Evolutionary conservation across 2,888 invertebrate species (phyloP), one percentile per base, ranked within the genome.

Genomic region (Hermaeophaga mercurialis): DNA sequence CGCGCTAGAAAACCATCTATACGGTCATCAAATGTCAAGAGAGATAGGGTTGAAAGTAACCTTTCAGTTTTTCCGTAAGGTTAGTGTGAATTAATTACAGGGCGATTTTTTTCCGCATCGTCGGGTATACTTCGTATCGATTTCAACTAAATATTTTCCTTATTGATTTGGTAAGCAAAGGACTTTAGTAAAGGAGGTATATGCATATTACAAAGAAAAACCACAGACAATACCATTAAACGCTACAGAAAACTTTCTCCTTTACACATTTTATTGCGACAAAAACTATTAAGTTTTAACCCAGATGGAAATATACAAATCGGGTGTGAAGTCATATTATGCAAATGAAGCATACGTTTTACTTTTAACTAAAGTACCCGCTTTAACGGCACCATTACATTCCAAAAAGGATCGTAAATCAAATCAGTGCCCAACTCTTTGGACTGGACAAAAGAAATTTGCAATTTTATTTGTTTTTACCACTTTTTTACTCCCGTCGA

Each of bases 21-120:
- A 43, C 49, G n/a, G n/a, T 57, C 52, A 53, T 57, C 45, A 57
- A 60, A 60, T 60, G 60, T 60, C 60, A 52, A 48, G 19, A 36
- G 39, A 38, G 17, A 53, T 45, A 28, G 26, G 45, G 48, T 24
- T 44, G 15, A 11, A 24, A 19, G 22, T 14, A 39, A 44, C 55
- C 49, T 55, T 55, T 55, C 14, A 26, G 41, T 41, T 50, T 34
- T 38, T 36, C 36, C 26, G 22, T 6, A 49, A 49, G 44, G 44
- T 44, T 43, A 12, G 19, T 8, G 36, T 28, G 22, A 39, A 17
- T 54, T 33, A 54, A 47, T 54, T 22, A n/a, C n/a, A 38, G 26
- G 15, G 15, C 44, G 24, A 14, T 33, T 33, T 33, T 33, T 33
- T n/a, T 33, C 14, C 3, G 33, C 14, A 6, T 6, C 22, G 22